A percentile compares a stretch with the other conserved stretches of the same genome.
phyloP scores from a whole-genome alignment of 2,113 vertebrate species.

The Serinus canaria region DNA sequence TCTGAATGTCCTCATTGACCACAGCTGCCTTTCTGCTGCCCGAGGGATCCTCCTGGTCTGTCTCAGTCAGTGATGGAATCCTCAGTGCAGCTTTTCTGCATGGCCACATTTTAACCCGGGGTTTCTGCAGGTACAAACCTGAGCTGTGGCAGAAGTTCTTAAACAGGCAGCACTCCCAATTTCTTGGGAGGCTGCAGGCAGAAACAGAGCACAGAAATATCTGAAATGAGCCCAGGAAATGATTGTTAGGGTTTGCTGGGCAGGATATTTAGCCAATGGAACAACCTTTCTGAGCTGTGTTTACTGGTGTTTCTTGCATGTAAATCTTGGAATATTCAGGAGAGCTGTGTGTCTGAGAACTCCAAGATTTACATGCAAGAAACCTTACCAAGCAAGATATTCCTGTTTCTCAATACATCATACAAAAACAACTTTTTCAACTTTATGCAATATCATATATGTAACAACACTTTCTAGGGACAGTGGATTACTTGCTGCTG shows the following conservation, averaged over 20 bases:
- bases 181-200: background rate
- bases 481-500: background rate
- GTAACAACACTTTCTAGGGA: background rate
- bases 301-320: background rate
- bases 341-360: background rate
- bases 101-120: background rate
- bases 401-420: background rate
- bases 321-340: background rate
- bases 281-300: background rate
- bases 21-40: background rate
- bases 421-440: background rate
- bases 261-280: background rate
- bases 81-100: background rate
- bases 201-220: background rate
- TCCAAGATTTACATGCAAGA: background rate
- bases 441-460: background rate
- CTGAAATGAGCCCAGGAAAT: background rate
- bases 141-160: fast-evolving
- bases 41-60: background rate
- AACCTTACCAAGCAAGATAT: background rate
- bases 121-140: background rate
- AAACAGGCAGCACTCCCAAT: background rate
- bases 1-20: background rate
- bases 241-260: background rate
- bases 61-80: background rate